Evolutionary conservation across 2,113 vertebrate species (phyloP).

Genomic region (Leptosomus discolor): DNA sequence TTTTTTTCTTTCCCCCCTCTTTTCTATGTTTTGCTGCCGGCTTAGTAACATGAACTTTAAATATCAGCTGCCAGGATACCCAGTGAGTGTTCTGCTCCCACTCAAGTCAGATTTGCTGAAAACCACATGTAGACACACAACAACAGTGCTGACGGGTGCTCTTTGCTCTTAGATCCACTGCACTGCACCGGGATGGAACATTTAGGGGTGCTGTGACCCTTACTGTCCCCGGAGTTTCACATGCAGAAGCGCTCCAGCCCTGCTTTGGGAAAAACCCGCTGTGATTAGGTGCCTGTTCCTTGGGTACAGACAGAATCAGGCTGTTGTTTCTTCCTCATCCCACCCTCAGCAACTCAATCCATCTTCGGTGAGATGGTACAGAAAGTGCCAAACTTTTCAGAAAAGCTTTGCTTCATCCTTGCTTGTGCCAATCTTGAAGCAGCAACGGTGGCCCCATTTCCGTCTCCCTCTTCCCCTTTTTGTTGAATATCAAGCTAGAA

Average conservation of each 20-base stretch:
- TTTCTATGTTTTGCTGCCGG: neutral
- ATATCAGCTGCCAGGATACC: neutral
- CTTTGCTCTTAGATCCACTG: neutral
- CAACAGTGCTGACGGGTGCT: neutral
- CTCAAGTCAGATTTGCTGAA: neutral
- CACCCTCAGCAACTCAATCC: neutral
- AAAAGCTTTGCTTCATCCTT: neutral
- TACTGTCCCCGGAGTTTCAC: neutral
- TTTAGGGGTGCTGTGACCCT: neutral
- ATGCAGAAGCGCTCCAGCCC: rapidly evolving
- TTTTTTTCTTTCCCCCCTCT: too few relatives aligned
- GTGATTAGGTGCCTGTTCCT: neutral
- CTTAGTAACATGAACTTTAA: neutral
- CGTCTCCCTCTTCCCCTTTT: neutral
- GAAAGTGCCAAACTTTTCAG: neutral
- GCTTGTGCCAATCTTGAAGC: neutral
- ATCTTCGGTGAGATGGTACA: neutral
- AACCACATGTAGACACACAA: neutral
- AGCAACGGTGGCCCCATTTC: rapidly evolving
- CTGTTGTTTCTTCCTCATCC: neutral
- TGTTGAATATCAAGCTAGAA: neutral
- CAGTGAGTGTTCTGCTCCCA: neutral
- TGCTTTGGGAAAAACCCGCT: neutral
- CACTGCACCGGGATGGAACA: rapidly evolving
- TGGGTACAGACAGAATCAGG: neutral